Base-by-base conservation (phyloP, 2,888 invertebrate genomes). In the Lasioglossum vierecki region DNA sequence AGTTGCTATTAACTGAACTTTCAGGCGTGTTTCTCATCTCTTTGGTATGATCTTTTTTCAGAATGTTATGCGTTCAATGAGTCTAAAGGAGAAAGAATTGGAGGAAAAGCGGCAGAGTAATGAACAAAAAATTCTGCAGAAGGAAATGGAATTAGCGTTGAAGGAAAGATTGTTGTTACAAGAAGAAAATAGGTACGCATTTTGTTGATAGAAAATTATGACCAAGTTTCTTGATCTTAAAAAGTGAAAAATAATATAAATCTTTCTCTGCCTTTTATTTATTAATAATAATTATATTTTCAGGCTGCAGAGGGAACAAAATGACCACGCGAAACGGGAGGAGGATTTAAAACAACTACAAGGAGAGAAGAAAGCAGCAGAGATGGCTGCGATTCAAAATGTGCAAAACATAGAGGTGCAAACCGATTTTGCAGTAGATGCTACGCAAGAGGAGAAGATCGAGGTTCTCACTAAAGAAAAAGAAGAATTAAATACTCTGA, bases 281-380 rank as follows among this genome's bases (percentile, higher is more conserved):
- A 44, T 44, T 44, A 44, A 44, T 44, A 44, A 44, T 44, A 44
- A 44, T 70, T 68, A 66, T 53, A 77, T 88, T 77, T 89, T 5
- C 49, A 95, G 95, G 90, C 91, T 95, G 77, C 92, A 94, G 83
- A 91, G 84, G 57, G 94, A 94, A 78, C 88, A 92, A 72, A 91
- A 91, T 39, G 35, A 60, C 13, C 91, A 91, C 53, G 89, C 87
- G 70, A 92, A 90, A 35, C 92, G 94, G 66, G 93, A 94, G 82
- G 86, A 82, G 41, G 91, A 95, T 81, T 85, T 94, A 66, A 92
- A 92, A 79, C 93, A 91, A 53, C 84, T 94, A 2, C 92, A 93
- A 83, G 92, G 94, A 80, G 87, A 94, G 22, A 83, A 80, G 4
- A 93, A 84, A 90, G 88, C 41, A 44, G 89, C 90, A 13, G 83